Percentiles rank a stretch among this genome's conserved stretches.
Evolutionary conservation across 2,797 vertebrate genomes (phyloP).

Genomic region (Melanotaenia pygmaea): DNA sequence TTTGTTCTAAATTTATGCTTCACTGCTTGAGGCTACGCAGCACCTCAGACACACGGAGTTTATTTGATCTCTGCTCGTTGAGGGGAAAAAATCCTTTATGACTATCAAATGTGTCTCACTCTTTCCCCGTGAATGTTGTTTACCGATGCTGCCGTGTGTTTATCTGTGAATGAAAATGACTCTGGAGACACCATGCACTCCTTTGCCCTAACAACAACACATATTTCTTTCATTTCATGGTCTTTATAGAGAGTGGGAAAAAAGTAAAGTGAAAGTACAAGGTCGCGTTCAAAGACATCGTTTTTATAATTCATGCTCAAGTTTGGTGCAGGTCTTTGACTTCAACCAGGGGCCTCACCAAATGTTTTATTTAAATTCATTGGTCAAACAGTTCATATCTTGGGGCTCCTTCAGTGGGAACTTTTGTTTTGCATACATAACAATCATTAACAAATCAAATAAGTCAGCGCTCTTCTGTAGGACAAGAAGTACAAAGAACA

Average conservation of each 20-base stretch:
- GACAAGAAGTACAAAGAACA: constrained; percentile 32
- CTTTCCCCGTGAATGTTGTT: constrained; percentile 84
- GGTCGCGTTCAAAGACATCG: constrained; percentile 76
- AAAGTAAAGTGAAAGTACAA: constrained; percentile 78
- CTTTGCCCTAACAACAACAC: constrained; percentile 79
- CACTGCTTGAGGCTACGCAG: constrained; percentile 82
- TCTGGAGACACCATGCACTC: constrained; percentile 79
- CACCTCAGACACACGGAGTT: constrained; percentile 80
- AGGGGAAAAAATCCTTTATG: constrained; percentile 86
- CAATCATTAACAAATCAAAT: constrained; percentile 54
- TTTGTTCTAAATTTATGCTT: constrained; percentile 85
- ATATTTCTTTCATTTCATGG: constrained; percentile 79
- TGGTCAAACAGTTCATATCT: constrained; percentile 61
- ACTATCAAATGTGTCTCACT: constrained; percentile 86
- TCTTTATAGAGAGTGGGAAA: constrained; percentile 76
- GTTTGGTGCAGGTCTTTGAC: constrained; percentile 67
- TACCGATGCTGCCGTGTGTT: constrained; percentile 82
- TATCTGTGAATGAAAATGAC: constrained; percentile 85
- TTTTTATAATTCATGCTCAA: constrained; percentile 78
- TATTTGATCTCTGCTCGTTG: constrained; percentile 85
- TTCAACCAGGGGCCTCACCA: constrained; percentile 55
- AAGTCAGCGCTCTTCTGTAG: constrained; percentile 37
- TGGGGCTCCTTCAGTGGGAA: constrained; percentile 35
- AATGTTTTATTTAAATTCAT: constrained; percentile 72
- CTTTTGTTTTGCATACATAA: constrained; percentile 41